Evolutionary conservation across 2,113 vertebrate species (phyloP), one percentile per base, ranked within the genome.

Genomic region (Pedionomus torquatus): DNA sequence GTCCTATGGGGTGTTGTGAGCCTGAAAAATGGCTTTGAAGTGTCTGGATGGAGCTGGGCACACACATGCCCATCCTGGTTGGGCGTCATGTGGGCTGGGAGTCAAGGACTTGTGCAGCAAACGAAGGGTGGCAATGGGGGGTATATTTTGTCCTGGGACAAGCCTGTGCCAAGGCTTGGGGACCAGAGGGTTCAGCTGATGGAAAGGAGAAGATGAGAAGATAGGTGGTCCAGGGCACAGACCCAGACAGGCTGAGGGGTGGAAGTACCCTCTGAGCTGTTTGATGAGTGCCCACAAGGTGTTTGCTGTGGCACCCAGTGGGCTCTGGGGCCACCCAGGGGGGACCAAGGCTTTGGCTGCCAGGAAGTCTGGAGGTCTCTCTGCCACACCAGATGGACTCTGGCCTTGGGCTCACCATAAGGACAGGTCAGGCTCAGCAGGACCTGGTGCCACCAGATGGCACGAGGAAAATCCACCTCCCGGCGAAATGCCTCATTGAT

Each of bases 31-130:
- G 4, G 15, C 44, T 39, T 21, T 68, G 41, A 21, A 51, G 26
- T n/a, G 48, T n/a, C 63, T 44, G 80, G n/a, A 4, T 11, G 37
- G 57, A 86, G 58, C 28, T 65, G 71, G 44, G 51, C 19, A 30
- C 11, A 12, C 0, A 12, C 0, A 1, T 0, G 1, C 52, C 66
- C 3, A 0, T 41, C 52, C 39, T 5, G 1, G 41, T 7, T 19
- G 4, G 43, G 60, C 33, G 48, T 5, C 11, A 9, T 1, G 0
- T 0, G 4, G 25, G 39, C 44, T n/a, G 24, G 35, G 64, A 26
- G 30, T 43, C 35, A 14, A 46, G 23, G 26, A 17, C 10, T 35
- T 31, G 30, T 54, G 44, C 24, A n/a, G 51, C 3, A 33, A 7
- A 33, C 1, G 6, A 39, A 10, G 33, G 78, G 11, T 35, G 58